These are phyloP conservation scores for Amphipyra berbera DNA, from an alignment of 2,888 invertebrate species.

Conservation along the genomic window DNA sequence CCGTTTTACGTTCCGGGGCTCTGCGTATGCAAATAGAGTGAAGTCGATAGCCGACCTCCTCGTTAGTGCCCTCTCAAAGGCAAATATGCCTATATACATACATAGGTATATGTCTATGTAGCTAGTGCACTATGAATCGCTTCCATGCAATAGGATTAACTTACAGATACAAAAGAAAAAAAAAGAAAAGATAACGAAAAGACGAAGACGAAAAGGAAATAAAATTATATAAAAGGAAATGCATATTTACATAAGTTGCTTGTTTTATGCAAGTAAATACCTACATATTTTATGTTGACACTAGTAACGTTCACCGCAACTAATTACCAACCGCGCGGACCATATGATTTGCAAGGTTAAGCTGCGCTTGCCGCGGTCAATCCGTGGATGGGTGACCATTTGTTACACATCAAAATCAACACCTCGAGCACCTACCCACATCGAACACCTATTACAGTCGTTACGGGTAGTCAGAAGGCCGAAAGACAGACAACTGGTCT, in stretches of 20 bases:
- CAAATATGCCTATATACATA: slow-evolving; percentile 36
- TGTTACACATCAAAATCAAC: too few species aligned
- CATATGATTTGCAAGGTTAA: too few species aligned
- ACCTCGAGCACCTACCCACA: too few species aligned
- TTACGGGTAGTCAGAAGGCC: too few species aligned
- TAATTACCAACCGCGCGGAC: too few species aligned
- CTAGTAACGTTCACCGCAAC: not conserved
- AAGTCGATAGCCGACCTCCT: slow-evolving; percentile 58
- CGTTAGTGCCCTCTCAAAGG: slow-evolving; percentile 62
- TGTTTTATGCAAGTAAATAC: not conserved
- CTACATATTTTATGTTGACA: not conserved
- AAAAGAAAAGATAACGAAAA: slow-evolving; percentile 16
- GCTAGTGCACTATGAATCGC: slow-evolving; percentile 11
- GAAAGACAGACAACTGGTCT: too few species aligned
- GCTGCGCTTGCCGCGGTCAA: too few species aligned
- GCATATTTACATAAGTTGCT: slow-evolving; percentile 3
- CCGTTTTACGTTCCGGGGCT: slow-evolving; percentile 34
- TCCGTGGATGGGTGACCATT: too few species aligned
- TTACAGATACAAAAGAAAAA: slow-evolving; percentile 39
- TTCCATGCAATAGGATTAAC: slow-evolving; percentile 30
- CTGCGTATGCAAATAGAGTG: slow-evolving; percentile 55
- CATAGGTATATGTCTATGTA: slow-evolving; percentile 17
- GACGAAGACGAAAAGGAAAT: slow-evolving; percentile 34
- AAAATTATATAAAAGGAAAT: slow-evolving; percentile 24
- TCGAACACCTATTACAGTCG: too few species aligned